These are phyloP conservation scores for Papilio polytes DNA, from an alignment of 1,140 invertebrate genomes.

Conservation along the genomic window DNA sequence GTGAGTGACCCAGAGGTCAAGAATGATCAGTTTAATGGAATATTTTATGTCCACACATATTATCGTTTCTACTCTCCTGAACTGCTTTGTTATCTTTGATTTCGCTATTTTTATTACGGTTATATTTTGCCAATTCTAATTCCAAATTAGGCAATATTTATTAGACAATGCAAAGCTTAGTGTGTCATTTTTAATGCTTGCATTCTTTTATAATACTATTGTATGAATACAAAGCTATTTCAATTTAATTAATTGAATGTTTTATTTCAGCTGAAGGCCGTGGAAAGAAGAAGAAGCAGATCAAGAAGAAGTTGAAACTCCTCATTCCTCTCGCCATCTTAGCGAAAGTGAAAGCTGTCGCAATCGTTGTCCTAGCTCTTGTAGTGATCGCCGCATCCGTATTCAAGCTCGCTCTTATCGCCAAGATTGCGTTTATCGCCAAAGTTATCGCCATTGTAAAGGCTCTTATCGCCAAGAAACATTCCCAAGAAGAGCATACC, in stretches of 20 bases:
- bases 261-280: constrained; percentile 55
- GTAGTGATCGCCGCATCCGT: constrained; percentile 73
- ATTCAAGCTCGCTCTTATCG: constrained; percentile 72
- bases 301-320: constrained; percentile 77
- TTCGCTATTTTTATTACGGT: too few species aligned
- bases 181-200: too few species aligned
- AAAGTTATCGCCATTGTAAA: constrained; percentile 73
- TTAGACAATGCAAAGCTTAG: neutral
- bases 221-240: too few species aligned
- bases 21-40: neutral
- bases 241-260: neutral
- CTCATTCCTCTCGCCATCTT: constrained; percentile 70
- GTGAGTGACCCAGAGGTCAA: neutral
- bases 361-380: constrained; percentile 59
- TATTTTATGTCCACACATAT: neutral
- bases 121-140: too few species aligned
- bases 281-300: constrained; percentile 76
- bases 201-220: too few species aligned
- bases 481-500: constrained; percentile 87
- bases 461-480: constrained; percentile 87
- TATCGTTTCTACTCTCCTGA: too few species aligned
- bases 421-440: constrained; percentile 76
- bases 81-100: too few species aligned
- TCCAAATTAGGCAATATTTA: neutral
- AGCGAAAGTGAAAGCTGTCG: constrained; percentile 69